Conservation (phyloP, 2,888 invertebrate species). For the Eupeodes latifasciatus region DNA sequence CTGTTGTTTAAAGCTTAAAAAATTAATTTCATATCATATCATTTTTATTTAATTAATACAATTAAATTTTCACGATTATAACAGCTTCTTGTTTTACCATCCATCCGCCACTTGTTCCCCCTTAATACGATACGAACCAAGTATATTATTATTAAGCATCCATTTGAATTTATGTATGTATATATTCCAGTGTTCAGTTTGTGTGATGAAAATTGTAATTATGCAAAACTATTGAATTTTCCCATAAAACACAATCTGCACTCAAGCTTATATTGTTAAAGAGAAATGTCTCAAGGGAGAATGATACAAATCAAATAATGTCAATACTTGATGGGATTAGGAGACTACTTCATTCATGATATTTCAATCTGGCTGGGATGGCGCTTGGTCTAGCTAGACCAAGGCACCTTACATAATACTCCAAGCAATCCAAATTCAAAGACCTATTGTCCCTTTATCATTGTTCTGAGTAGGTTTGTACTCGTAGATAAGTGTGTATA, state of each 20-base stretch:
- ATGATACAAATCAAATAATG: constrained; percentile 55
- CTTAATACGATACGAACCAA: neutral
- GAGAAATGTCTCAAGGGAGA: constrained; percentile 13
- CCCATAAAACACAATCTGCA: constrained; percentile 5
- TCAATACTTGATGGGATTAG: constrained; percentile 15
- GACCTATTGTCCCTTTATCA: constrained; percentile 4
- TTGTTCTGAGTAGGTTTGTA: neutral
- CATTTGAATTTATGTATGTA: neutral
- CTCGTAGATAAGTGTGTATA: neutral
- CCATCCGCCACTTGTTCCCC: neutral
- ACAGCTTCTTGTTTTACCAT: neutral
- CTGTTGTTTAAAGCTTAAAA: too few relatives aligned
- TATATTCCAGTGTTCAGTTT: neutral
- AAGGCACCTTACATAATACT: constrained; percentile 23
- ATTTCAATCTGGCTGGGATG: constrained; percentile 8
- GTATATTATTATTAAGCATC: neutral
- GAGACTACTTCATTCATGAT: constrained; percentile 34
- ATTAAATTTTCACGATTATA: neutral
- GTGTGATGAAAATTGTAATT: constrained; percentile 8
- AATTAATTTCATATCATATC: too few relatives aligned
- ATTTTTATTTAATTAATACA: too few relatives aligned
- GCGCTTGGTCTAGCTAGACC: neutral
- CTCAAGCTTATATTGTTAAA: constrained; percentile 25
- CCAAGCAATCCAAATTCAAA: neutral
- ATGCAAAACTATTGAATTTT: constrained; percentile 16